Percentiles rank a stretch among this genome's conserved stretches.
phyloP scores from a whole-genome alignment of 2,113 vertebrate species.

The Salvelinus fontinalis region DNA sequence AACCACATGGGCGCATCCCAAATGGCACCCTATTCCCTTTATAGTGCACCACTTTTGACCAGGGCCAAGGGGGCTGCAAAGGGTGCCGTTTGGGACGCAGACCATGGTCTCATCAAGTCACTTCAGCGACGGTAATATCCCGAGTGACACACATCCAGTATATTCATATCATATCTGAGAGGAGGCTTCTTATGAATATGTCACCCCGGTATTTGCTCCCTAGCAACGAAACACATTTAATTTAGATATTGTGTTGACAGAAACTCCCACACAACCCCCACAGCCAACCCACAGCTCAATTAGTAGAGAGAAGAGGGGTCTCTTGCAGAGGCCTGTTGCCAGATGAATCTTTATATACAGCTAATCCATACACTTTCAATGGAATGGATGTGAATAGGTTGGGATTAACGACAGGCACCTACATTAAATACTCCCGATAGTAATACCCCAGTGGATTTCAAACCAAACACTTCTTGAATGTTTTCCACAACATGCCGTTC shows the following conservation, averaged over 20 bases:
- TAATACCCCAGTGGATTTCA: constrained; percentile 1
- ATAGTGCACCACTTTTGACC: no score
- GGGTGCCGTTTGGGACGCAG: neutral
- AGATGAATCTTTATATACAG: constrained; percentile 34
- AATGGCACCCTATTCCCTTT: no score
- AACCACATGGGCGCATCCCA: no score
- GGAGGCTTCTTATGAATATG: constrained; percentile 46
- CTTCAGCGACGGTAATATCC: neutral
- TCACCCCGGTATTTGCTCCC: constrained; percentile 50
- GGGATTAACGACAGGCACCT: constrained; percentile 28
- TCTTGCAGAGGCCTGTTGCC: constrained; percentile 36
- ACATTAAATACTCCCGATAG: constrained; percentile 11
- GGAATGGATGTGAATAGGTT: constrained; percentile 23
- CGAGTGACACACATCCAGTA: constrained; percentile 25
- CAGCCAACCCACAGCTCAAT: constrained; percentile 52
- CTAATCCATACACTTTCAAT: constrained; percentile 43
- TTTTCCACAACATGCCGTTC: neutral
- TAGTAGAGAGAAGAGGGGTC: constrained; percentile 29
- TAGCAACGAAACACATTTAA: constrained; percentile 57
- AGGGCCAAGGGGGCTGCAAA: no score
- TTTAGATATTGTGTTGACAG: constrained; percentile 63
- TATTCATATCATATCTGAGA: constrained; percentile 49
- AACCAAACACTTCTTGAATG: constrained; percentile 17
- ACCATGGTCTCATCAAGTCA: neutral
- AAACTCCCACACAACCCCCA: constrained; percentile 57